Conservation (phyloP, 1,140 invertebrate genomes). For the Bombus confusus region DNA sequence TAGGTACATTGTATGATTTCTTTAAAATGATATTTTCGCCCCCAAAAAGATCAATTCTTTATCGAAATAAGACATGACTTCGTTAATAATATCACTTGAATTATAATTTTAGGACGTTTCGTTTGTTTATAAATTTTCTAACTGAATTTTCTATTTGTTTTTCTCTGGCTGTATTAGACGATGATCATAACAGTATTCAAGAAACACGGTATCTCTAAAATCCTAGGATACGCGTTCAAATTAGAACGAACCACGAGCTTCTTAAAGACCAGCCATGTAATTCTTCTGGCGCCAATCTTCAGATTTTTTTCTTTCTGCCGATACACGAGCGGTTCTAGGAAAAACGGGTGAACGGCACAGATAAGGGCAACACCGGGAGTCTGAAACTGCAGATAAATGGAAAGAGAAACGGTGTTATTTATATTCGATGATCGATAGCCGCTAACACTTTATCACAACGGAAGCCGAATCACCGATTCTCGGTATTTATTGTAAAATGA, state of each 20-base stretch:
- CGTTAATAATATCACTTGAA: no score
- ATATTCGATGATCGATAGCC: constrained; percentile 39
- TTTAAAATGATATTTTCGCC: no score
- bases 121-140: no score
- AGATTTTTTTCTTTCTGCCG: constrained; percentile 8
- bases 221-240: not conserved
- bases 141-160: no score
- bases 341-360: constrained; percentile 60
- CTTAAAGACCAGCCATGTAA: not conserved
- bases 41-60: no score
- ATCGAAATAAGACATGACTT: no score
- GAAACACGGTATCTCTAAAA: not conserved
- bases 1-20: no score
- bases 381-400: constrained; percentile 31
- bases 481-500: constrained; percentile 42
- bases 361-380: constrained; percentile 41
- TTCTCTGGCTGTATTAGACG: no score
- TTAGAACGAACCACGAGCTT: not conserved
- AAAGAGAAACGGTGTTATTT: constrained; percentile 45
- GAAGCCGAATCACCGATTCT: constrained; percentile 51
- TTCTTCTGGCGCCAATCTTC: constrained; percentile 35
- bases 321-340: constrained; percentile 43
- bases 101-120: no score
- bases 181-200: no score
- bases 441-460: constrained; percentile 27